A percentile compares a stretch with the other conserved stretches of the same genome.
Evolutionary conservation across 2,888 invertebrate species (phyloP).

Genomic region (Tillus elongatus): DNA sequence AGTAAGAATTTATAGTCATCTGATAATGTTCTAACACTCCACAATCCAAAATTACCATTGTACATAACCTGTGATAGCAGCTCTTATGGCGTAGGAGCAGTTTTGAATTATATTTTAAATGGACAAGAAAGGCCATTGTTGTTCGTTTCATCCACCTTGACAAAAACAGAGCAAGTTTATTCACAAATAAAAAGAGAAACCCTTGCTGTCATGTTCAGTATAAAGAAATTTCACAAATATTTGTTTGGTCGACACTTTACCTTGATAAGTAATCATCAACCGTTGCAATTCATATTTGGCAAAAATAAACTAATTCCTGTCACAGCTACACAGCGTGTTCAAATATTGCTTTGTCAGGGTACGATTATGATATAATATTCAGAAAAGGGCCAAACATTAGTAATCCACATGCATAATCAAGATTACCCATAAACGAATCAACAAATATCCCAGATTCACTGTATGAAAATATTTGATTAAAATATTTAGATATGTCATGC

Average conservation of each 20-base stretch:
- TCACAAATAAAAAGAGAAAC: conserved; percentile 15
- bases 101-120: conserved; percentile 20
- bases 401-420: conserved; percentile 16
- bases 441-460: too few relatives aligned
- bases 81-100: conserved; percentile 22
- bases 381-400: conserved; percentile 12
- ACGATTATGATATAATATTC: too few relatives aligned
- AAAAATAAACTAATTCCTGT: too few relatives aligned
- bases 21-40: conserved; percentile 18
- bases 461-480: too few relatives aligned
- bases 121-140: conserved; percentile 17
- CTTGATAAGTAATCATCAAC: conserved; percentile 18
- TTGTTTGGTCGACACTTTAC: conserved; percentile 15
- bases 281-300: conserved; percentile 20
- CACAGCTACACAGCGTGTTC: too few relatives aligned
- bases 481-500: too few relatives aligned
- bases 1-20: conserved; percentile 21
- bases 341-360: too few relatives aligned
- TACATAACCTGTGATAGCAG: conserved; percentile 20
- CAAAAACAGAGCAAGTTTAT: conserved; percentile 13
- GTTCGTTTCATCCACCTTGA: conserved; percentile 17
- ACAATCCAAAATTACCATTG: conserved; percentile 21
- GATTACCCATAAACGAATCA: conserved; percentile 6
- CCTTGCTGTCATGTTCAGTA: too few relatives aligned
- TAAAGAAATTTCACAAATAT: conserved; percentile 17